Conservation (phyloP, 2,888 invertebrate species). For the Priocnemis perturbator region DNA sequence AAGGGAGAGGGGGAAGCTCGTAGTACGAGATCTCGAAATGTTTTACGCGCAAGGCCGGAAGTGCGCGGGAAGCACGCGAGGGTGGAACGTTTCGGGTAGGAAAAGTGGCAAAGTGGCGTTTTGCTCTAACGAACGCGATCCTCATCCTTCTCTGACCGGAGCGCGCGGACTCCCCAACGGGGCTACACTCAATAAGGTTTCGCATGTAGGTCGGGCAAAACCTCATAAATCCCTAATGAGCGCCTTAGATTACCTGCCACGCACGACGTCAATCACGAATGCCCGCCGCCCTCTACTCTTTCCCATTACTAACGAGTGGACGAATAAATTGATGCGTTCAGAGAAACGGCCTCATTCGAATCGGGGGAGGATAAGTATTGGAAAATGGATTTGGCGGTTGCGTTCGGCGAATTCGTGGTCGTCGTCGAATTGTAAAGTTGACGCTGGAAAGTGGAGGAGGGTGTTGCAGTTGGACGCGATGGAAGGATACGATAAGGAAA, state of each 20-base stretch:
- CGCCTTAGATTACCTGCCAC: background rate
- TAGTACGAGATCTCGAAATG: slow-evolving; percentile 22
- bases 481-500: too few species aligned
- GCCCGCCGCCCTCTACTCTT: background rate
- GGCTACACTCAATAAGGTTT: slow-evolving; percentile 7
- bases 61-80: slow-evolving; percentile 37
- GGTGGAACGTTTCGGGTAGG: slow-evolving; percentile 6
- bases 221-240: slow-evolving; percentile 12
- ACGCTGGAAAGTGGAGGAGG: too few species aligned
- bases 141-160: too few species aligned
- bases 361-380: too few species aligned
- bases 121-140: slow-evolving; percentile 16
- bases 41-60: slow-evolving; percentile 44
- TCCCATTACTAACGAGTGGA: too few species aligned
- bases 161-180: too few species aligned
- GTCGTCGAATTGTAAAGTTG: too few species aligned
- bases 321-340: too few species aligned
- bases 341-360: too few species aligned
- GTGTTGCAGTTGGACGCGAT: too few species aligned
- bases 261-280: background rate
- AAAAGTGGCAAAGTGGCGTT: slow-evolving; percentile 8
- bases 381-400: too few species aligned
- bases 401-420: too few species aligned
- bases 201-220: slow-evolving; percentile 14
- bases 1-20: background rate